Base-by-base conservation (phyloP, 2,797 vertebrate genomes). In the Phoebastria nigripes region DNA sequence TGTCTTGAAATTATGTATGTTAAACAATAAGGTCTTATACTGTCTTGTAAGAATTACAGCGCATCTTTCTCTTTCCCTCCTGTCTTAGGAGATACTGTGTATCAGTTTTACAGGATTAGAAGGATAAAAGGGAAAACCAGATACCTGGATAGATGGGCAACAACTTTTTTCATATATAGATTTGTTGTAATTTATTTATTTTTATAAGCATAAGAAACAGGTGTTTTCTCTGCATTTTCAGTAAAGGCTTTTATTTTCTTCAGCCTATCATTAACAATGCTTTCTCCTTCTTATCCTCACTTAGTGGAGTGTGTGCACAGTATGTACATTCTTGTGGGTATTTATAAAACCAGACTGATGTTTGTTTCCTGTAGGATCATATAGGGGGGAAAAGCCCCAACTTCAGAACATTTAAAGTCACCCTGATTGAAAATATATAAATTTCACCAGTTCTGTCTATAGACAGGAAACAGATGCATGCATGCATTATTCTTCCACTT, bases 381-480 rank as follows among this genome's bases (percentile, higher is more conserved):
- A 24, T 5, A 12, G 24, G 2, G 3, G 18, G 2, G 1, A 3
- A 10, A 8, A 22, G 21, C 2, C 2, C 8, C 2, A 77, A 19
- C 11, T 69, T 56, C 21, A 78, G n/a, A 65, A 39, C 7, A 28
- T 61, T 59, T 52, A 33, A 67, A 54, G 44, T 55, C 14, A 51
- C 8, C 3, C 3, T 58, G 25, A n/a, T 2, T 59, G 21, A 44
- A 74, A 86, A 78, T 6, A 15, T 21, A 13, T 56, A 44, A 56
- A 65, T 74, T n/a, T 82, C 12, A 51, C 4, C 20, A 55, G 7
- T 83, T 73, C 25, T 56, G 3, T 46, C 11, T 54, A 29, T 25
- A 69, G 18, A 24, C 5, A 87, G 29, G 77, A 73, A 80, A 62
- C 25, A 85, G 51, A 73, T 61, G 8, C 7, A 54, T 28, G 11